Conservation (phyloP, 2,888 invertebrate species). For the Salticus scenicus region DNA sequence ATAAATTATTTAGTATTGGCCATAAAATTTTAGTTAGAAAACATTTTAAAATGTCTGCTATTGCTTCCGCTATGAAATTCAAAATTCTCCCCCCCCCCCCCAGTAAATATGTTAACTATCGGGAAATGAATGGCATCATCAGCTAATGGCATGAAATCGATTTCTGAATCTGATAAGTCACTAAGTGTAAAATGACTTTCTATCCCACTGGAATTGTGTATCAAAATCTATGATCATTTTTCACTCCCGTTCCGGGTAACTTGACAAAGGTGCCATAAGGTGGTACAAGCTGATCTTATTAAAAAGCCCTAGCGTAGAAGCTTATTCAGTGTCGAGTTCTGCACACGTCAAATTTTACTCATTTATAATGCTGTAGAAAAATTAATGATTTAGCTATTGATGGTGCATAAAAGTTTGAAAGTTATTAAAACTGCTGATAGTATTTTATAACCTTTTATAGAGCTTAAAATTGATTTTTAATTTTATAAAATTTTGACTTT, state of each 20-base stretch:
- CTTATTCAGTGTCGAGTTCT: too few species aligned
- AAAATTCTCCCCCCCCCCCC: neutral
- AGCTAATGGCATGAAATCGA: slow-evolving; percentile 44
- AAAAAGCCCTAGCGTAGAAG: too few species aligned
- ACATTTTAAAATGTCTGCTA: neutral
- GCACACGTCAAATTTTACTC: too few species aligned
- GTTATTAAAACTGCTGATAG: too few species aligned
- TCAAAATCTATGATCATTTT: slow-evolving; percentile 20
- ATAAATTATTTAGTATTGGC: neutral
- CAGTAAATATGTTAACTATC: neutral
- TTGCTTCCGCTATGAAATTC: neutral
- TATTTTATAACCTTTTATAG: too few species aligned
- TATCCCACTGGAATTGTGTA: slow-evolving; percentile 19
- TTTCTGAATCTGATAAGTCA: slow-evolving; percentile 8
- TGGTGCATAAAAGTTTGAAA: too few species aligned
- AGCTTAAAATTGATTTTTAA: too few species aligned
- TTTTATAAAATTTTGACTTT: too few species aligned
- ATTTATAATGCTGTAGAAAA: too few species aligned
- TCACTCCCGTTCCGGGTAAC: neutral
- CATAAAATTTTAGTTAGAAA: neutral
- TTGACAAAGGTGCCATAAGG: neutral
- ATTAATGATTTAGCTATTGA: too few species aligned
- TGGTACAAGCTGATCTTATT: neutral
- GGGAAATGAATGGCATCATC: slow-evolving; percentile 48
- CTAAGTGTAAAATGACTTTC: slow-evolving; percentile 31